These are phyloP conservation scores for Stylophora pistillata DNA, from an alignment of 64 coral and sea anemone species.

Conservation along the genomic window DNA sequence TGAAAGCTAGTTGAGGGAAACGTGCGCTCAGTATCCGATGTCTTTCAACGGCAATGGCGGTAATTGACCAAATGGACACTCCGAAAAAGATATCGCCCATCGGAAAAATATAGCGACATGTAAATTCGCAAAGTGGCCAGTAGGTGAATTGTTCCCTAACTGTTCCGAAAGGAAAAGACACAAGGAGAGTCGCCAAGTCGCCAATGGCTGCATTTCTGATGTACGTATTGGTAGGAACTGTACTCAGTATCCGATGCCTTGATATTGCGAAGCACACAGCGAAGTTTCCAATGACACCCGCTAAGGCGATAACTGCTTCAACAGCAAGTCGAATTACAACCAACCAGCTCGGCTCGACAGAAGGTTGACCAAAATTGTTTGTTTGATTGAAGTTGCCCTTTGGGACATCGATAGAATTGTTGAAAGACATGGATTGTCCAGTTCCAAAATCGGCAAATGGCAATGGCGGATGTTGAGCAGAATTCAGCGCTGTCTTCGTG, in stretches of 20 bases:
- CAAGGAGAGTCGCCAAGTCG: constrained; percentile 25
- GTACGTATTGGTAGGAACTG: constrained; percentile 10
- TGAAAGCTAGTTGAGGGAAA: not conserved
- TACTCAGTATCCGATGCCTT: constrained; percentile 6
- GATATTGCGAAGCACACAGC: constrained; percentile 18
- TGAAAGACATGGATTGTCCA: not conserved
- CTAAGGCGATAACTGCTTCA: not conserved
- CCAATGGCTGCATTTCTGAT: constrained; percentile 46
- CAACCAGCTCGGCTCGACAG: not conserved
- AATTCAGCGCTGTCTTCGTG: not conserved
- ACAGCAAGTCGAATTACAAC: not conserved
- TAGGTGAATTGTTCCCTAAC: not conserved
- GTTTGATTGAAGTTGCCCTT: not conserved
- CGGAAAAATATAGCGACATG: constrained; percentile 36
- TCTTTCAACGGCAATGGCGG: constrained; percentile 31
- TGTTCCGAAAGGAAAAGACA: not conserved
- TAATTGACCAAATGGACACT: constrained; percentile 42
- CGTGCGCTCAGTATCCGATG: not conserved
- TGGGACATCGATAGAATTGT: not conserved
- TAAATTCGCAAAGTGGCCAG: constrained; percentile 46
- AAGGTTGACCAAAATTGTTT: too few relatives aligned
- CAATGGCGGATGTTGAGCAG: not conserved
- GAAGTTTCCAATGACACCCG: constrained; percentile 39
- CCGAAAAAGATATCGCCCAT: constrained; percentile 25
- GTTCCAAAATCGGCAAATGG: not conserved